These are phyloP conservation scores for Micromussa lordhowensis DNA, from an alignment of 92 coral and sea anemone genomes.

Conservation along the genomic window DNA sequence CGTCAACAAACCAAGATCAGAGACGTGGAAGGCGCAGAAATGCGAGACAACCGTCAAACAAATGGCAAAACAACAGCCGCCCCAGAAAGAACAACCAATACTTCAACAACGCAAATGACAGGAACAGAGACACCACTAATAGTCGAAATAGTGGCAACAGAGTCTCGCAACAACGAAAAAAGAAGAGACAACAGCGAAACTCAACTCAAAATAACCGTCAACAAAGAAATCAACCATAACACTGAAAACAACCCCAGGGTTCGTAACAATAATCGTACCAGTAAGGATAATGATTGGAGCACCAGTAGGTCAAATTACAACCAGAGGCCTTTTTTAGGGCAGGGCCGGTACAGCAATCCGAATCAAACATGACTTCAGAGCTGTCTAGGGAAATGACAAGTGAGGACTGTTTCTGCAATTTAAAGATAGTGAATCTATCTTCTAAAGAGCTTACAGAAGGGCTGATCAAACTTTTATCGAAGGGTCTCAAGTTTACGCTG, in stretches of 20 bases:
- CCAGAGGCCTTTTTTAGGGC: conserved; percentile 20
- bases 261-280: conserved; percentile 6
- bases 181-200: conserved; percentile 43
- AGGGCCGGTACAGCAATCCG: conserved; percentile 17
- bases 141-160: conserved; percentile 12
- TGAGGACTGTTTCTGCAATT: conserved; percentile 23
- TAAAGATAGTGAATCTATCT: conserved; percentile 3
- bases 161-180: conserved; percentile 15
- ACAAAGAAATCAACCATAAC: conserved; percentile 15
- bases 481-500: conserved; percentile 36
- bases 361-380: conserved; percentile 13
- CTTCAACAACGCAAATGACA: conserved; percentile 5
- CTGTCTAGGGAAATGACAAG: conserved; percentile 10
- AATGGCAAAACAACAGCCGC: conserved; percentile 21
- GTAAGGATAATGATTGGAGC: conserved; percentile 12
- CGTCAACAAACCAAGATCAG: conserved; percentile 20
- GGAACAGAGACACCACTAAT: conserved; percentile 6
- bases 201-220: conserved; percentile 37
- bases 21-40: conserved; percentile 31
- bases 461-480: conserved; percentile 26
- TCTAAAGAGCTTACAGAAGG: conserved; percentile 10
- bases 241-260: conserved; percentile 7
- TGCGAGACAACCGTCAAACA: conserved; percentile 27
- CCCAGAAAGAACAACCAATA: conserved; percentile 18
- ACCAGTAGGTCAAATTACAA: conserved; percentile 24